Conservation (phyloP, 37 sponge, comb jelly and placozoan genomes). For the Mnemiopsis leidyi region DNA sequence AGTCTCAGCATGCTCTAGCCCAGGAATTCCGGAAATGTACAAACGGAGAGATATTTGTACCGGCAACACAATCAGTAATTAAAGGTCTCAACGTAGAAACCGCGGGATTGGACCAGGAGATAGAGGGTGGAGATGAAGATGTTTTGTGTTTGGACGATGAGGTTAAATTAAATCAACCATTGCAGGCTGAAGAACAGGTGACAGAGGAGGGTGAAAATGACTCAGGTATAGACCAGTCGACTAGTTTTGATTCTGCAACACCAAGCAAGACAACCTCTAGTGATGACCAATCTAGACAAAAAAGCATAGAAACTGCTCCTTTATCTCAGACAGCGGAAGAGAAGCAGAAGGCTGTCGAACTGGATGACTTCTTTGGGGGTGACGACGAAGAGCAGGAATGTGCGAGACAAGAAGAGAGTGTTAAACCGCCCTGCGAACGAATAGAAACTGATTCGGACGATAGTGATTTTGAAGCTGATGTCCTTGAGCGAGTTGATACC, state of each 20-base stretch:
- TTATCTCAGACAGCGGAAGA: not conserved
- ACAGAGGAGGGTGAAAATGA: not conserved
- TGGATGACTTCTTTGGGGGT: constrained; percentile 17
- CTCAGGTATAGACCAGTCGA: not conserved
- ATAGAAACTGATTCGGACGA: not conserved
- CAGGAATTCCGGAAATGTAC: constrained; percentile 42
- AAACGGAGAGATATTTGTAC: constrained; percentile 21
- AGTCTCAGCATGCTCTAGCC: constrained; percentile 10
- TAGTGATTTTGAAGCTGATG: constrained; percentile 50
- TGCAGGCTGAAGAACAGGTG: not conserved
- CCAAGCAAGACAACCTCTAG: too few species aligned
- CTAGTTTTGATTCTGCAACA: too few species aligned
- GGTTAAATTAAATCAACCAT: too few species aligned
- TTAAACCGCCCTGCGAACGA: not conserved
- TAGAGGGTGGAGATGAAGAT: not conserved
- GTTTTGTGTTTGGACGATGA: not conserved
- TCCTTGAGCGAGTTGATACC: not conserved
- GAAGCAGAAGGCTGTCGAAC: not conserved
- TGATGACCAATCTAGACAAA: too few species aligned
- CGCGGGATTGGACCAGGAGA: not conserved
- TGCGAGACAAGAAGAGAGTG: too few species aligned
- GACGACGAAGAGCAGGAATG: not conserved
- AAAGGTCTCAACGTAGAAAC: not conserved
- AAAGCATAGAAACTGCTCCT: not conserved
- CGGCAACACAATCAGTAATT: not conserved